A percentile compares a stretch with the other conserved stretches of the same genome.
phyloP scores from a whole-genome alignment of 2,113 vertebrate species.

The Uria aalge region DNA sequence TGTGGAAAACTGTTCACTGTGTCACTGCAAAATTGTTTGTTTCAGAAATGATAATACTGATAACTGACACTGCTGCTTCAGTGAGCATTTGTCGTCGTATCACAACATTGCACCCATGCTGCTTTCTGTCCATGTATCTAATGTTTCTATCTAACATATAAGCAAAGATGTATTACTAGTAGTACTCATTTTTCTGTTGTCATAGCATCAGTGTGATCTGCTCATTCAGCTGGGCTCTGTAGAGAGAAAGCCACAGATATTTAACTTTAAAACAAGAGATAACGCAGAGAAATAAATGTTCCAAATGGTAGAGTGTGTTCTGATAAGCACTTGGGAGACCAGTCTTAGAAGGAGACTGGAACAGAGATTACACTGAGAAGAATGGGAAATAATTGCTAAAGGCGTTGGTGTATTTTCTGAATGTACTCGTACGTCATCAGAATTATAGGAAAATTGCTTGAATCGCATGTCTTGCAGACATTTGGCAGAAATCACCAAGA shows the following conservation, averaged over 20 bases:
- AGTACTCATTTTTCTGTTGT: background rate
- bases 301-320: background rate
- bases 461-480: background rate
- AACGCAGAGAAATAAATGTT: background rate
- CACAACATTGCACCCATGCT: background rate
- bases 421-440: background rate
- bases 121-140: background rate
- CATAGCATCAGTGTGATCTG: background rate
- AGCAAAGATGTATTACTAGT: background rate
- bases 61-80: background rate
- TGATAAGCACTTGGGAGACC: background rate
- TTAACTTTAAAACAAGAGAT: background rate
- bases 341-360: background rate
- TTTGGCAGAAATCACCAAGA: background rate
- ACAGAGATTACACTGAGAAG: background rate
- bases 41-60: background rate
- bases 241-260: background rate
- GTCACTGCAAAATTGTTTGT: background rate
- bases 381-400: background rate
- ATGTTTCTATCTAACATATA: background rate
- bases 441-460: background rate
- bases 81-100: accelerated
- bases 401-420: background rate
- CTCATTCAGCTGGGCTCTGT: background rate
- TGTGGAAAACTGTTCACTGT: background rate